Percentiles rank a stretch among this genome's conserved stretches.
phyloP scores from a whole-genome alignment of 1,140 invertebrate species.

The Drosophila micromelanica region DNA sequence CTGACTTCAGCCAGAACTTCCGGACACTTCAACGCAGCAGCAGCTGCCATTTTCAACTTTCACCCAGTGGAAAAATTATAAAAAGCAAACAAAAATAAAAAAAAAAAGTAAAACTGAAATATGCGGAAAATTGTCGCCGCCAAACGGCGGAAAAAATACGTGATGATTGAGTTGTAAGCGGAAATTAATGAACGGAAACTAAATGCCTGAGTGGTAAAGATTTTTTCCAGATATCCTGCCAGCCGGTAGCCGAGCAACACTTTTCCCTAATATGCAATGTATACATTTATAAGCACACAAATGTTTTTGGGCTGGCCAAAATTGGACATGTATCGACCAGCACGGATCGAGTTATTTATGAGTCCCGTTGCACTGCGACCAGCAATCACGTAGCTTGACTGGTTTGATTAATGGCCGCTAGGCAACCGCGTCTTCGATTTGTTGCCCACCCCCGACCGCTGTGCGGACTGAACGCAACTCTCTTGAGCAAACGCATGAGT shows the following conservation, averaged over 20 bases:
- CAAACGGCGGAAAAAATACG: slow-evolving; percentile 24
- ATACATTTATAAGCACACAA: slow-evolving; percentile 56
- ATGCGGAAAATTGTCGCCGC: slow-evolving; percentile 55
- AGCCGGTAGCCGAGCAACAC: slow-evolving; percentile 10
- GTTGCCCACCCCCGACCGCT: not conserved
- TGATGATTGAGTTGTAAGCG: slow-evolving; percentile 74
- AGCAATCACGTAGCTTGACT: slow-evolving; percentile 66
- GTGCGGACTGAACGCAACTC: not conserved
- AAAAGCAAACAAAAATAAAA: slow-evolving; percentile 18
- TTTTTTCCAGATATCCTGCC: slow-evolving; percentile 29
- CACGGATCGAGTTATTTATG: slow-evolving; percentile 61
- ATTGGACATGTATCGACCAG: slow-evolving; percentile 16
- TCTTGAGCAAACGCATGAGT: slow-evolving; percentile 26
- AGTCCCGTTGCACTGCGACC: slow-evolving; percentile 34
- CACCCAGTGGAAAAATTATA: slow-evolving; percentile 25
- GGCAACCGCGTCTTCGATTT: slow-evolving; percentile 60
- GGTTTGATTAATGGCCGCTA: slow-evolving; percentile 69
- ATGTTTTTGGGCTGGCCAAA: slow-evolving; percentile 40
- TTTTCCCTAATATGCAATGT: slow-evolving; percentile 23
- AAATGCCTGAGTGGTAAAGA: slow-evolving; percentile 49
- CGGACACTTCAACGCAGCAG: slow-evolving; percentile 27
- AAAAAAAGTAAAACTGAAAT: slow-evolving; percentile 42
- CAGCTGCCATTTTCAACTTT: slow-evolving; percentile 31
- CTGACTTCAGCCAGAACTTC: slow-evolving; percentile 24
- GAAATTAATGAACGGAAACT: slow-evolving; percentile 81